A percentile compares a stretch with the other conserved stretches of the same genome.
phyloP scores from a whole-genome alignment of 2,888 invertebrate species.

The Carterocephalus palaemon region DNA sequence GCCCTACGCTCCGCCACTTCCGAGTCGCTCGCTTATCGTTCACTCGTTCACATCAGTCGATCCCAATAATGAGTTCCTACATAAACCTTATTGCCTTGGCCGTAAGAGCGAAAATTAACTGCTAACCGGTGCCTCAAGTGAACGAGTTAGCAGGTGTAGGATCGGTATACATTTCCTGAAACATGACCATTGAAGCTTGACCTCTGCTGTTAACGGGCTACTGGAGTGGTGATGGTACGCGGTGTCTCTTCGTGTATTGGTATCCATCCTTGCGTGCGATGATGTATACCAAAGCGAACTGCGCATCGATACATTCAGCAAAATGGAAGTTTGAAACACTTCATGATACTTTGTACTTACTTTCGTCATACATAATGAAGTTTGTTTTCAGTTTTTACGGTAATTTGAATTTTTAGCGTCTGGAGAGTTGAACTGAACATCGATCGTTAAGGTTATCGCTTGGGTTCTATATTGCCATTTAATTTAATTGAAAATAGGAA shows the following conservation, averaged over 20 bases:
- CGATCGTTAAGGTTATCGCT: no score
- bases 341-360: no score
- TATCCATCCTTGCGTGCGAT: conserved; percentile 14
- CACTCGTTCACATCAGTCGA: conserved; percentile 10
- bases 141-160: conserved; percentile 10
- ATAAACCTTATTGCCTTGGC: conserved; percentile 11
- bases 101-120: conserved; percentile 5
- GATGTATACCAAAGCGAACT: conserved; percentile 12
- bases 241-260: conserved; percentile 7
- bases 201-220: conserved; percentile 7
- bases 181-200: conserved; percentile 13
- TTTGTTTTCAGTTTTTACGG: no score
- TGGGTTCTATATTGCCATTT: no score
- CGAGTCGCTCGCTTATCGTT: conserved; percentile 7
- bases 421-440: no score
- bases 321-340: no score
- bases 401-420: no score
- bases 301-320: conserved; percentile 6
- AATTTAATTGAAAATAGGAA: no score
- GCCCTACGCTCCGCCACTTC: conserved; percentile 9
- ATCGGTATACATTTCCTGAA: conserved; percentile 18
- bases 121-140: not conserved
- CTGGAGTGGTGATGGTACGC: conserved; percentile 2
- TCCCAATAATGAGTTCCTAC: conserved; percentile 6
- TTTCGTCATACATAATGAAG: no score